Conservation (phyloP, 2,113 vertebrate genomes). For the Pluvialis apricaria region DNA sequence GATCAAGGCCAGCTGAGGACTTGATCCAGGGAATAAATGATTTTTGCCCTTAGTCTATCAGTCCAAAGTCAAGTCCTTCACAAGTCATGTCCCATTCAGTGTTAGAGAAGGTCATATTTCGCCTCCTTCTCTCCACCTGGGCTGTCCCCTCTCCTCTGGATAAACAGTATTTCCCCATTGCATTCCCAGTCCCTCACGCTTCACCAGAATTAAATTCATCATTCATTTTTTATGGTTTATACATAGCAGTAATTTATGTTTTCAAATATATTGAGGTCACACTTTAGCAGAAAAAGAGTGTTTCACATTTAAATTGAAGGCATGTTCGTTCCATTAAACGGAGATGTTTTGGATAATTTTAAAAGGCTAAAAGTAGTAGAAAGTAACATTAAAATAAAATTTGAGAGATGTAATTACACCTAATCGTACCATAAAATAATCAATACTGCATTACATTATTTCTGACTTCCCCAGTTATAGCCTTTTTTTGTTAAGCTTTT, state of each 20-base stretch:
- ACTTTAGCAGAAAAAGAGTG: constrained; percentile 82
- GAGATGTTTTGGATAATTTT: constrained; percentile 82
- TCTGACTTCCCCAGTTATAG: constrained; percentile 81
- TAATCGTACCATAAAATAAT: constrained; percentile 88
- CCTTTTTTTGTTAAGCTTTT: constrained; percentile 81
- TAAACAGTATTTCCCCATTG: constrained; percentile 71
- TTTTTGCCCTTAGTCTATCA: background rate
- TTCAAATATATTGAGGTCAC: constrained; percentile 83
- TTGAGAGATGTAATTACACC: constrained; percentile 85
- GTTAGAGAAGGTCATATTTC: constrained; percentile 51
- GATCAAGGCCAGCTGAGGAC: background rate
- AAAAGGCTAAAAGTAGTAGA: constrained; percentile 85
- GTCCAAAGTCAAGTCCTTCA: constrained; percentile 37
- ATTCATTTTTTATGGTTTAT: constrained; percentile 87
- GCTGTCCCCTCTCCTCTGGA: constrained; percentile 53
- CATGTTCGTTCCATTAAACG: constrained; percentile 82
- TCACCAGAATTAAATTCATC: constrained; percentile 84
- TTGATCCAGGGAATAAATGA: background rate
- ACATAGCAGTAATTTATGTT: constrained; percentile 83
- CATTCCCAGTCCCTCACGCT: constrained; percentile 72
- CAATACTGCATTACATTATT: constrained; percentile 86
- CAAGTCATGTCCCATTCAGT: background rate
- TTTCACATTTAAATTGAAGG: constrained; percentile 83
- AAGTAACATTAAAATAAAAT: constrained; percentile 87
- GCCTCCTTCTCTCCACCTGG: background rate